Evolutionary conservation across 2,797 vertebrate genomes (phyloP), one percentile per base, ranked within the genome.

Genomic region (Paedocypris micromegethes): DNA sequence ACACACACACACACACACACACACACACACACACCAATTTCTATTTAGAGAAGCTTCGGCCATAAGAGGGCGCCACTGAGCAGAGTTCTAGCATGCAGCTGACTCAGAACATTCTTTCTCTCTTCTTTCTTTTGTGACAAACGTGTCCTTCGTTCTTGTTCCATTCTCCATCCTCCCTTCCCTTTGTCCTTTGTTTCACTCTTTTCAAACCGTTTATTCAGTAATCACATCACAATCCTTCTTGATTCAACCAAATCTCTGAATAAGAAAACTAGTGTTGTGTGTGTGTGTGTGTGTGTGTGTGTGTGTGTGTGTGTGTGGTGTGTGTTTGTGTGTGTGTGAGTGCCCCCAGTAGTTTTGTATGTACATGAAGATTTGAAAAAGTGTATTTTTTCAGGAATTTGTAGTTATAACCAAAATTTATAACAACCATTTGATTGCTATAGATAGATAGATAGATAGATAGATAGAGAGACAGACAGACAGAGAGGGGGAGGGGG

Each of bases 191-290:
- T 23, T 23, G 23, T 1, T 23, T 23, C 23, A 23, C 23, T 23
- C 23, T 23, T 23, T 23, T 23, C 23, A 23, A 23, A 23, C 23
- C 61, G 66, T 68, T 54, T 60, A 68, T 53, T 68, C 58, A 60
- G 58, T 61, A 68, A 68, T 61, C 58, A 69, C 44, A 61, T 69
- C 51, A 49, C 64, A 43, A 53, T 66, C 48, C 50, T 46, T 62
- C 46, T 48, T 37, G 5, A 49, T 70, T 40, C 40, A 4, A 42
- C 58, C 52, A 48, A 62, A 55, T 50, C 42, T 61, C 58, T 41
- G 43, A 61, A 69, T 60, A 68, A 68, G 58, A 49, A 61, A 69
- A 69, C 51, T 45, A 61, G 54, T 69, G 56, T 62, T 55, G 50
- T 61, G 50, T 38, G n/a, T n/a, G n/a, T n/a, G n/a, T n/a, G n/a